Percentiles rank a stretch among this genome's conserved stretches.
These are phyloP conservation scores for Alces alces DNA, from an alignment of 2,113 vertebrate species.

Conservation along the genomic window DNA sequence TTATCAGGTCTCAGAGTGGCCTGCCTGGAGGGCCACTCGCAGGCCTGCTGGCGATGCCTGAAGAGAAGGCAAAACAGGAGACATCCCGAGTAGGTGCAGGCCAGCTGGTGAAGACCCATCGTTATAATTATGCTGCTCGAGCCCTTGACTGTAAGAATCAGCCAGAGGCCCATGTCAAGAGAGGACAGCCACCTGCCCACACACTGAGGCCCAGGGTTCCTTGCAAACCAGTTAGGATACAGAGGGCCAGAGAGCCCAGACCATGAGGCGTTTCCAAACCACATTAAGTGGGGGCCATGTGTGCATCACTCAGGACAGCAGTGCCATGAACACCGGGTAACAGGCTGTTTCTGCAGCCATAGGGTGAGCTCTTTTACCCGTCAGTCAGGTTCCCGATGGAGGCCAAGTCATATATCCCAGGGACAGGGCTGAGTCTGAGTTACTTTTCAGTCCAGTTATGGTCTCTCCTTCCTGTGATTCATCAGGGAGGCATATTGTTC, in stretches of 20 bases:
- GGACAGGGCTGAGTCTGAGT: not conserved
- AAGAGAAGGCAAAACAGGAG: not conserved
- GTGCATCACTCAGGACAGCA: too few species aligned
- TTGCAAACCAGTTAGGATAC: rapidly evolving
- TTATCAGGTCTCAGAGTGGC: not conserved
- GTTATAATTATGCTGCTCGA: rapidly evolving
- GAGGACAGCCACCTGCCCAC: not conserved
- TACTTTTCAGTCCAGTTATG: not conserved
- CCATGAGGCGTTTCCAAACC: rapidly evolving
- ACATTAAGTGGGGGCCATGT: not conserved
- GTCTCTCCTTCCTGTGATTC: not conserved
- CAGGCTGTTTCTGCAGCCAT: not conserved
- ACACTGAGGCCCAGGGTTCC: rapidly evolving
- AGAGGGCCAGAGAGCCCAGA: too few species aligned
- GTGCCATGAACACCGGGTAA: rapidly evolving
- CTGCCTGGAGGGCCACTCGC: not conserved
- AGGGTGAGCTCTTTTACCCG: rapidly evolving
- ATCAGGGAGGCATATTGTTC: not conserved
- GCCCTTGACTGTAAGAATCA: not conserved
- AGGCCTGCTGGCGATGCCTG: not conserved
- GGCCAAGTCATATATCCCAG: not conserved
- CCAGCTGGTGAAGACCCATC: not conserved
- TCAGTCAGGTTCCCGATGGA: rapidly evolving
- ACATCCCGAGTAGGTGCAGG: rapidly evolving
- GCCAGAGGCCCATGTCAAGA: not conserved